Base-by-base conservation (phyloP, 2,888 invertebrate genomes). In the Amiota minor region DNA sequence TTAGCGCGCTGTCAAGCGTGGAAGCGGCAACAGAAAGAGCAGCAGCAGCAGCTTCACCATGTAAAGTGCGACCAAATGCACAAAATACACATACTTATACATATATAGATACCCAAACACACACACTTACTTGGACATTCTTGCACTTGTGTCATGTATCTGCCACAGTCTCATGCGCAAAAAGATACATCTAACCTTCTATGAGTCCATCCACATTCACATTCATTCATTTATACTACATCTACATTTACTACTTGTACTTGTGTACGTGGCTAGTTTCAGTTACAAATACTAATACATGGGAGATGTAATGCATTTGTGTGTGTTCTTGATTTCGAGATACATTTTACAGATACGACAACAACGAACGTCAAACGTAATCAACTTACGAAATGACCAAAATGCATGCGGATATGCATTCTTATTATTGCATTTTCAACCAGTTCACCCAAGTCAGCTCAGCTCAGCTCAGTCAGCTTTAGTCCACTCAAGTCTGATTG, bases 1-100 rank as follows among this genome's bases (percentile, higher is more conserved):
- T 88, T 88, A 88, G 88, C 82, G 85, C 80, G 88, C 86, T 87
- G 88, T 84, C 84, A 87, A 85, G 87, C 87, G 85, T 88, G 83
- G 82, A 82, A 84, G 83, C 16, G 8, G 18, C 59, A 9, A 59
- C 20, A 20, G 59, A 16, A 18, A 59, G 11, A 18, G 59, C 16
- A 59, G 20, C 16, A 11, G 11, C 16, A 16, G 10, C n/a, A 11
- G 16, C 20, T 10, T 20, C 80, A 83, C 77, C 72, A 78, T 76
- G 71, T 73, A 74, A 69, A 81, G 46, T 47, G 50, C 72, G 67
- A 62, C 55, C 59, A 77, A 72, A 77, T 72, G 65, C 53, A 71
- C 45, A 69, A n/a, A n/a, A 64, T n/a, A 12, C 14, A 18, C 49
- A 49, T 50, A 67, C 9, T 16, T 18, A 23, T 11, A 62, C 62